Evolutionary conservation across 2,888 invertebrate species (phyloP), one percentile per base, ranked within the genome.

Genomic region (Andrena dorsata): DNA sequence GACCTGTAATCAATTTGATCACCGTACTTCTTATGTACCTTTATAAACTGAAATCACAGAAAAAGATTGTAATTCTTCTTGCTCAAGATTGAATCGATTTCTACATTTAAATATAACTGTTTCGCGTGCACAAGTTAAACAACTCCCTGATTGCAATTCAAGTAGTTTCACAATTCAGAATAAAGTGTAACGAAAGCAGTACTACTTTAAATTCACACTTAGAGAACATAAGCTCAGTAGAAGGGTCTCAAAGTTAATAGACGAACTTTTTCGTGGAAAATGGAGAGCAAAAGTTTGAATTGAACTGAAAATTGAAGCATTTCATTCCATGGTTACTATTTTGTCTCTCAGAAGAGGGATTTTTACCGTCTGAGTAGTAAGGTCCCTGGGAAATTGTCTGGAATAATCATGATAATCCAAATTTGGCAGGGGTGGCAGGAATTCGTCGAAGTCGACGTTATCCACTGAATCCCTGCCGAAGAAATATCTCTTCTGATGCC

Each of bases 401-500:
- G 90, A 86, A 82, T 91, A 91, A 76, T 93, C 95, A 94, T 87
- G 95, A 94, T 87, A 95, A 94, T 92, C 95, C 94, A 91, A 86
- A 80, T 90, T 96, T 5, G 96, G 96, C 64, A 96, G 96, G 2
- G 96, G 95, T 1, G 95, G 96, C 23, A 96, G 95, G 85, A 96
- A 96, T 84, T 96, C 96, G 91, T 96, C 94, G 96, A 94, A 95
- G 95, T 94, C 95, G 95, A 95, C 94, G 95, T 94, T 94, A 95
- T 92, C 93, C 69, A 92, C 90, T 16, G 94, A 94, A 85, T 96
- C 96, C 81, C 95, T 96, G 83, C 96, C 96, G 89, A 96, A 96
- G 86, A 96, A 96, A 89, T 96, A 96, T 70, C 96, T 95, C 83
- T 96, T 94, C 86, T 95, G 95, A 84, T 95, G 93, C 84, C 93